Percentiles rank a stretch among this genome's conserved stretches.
phyloP scores from a whole-genome alignment of 2,113 vertebrate genomes.

The Lates calcarifer region DNA sequence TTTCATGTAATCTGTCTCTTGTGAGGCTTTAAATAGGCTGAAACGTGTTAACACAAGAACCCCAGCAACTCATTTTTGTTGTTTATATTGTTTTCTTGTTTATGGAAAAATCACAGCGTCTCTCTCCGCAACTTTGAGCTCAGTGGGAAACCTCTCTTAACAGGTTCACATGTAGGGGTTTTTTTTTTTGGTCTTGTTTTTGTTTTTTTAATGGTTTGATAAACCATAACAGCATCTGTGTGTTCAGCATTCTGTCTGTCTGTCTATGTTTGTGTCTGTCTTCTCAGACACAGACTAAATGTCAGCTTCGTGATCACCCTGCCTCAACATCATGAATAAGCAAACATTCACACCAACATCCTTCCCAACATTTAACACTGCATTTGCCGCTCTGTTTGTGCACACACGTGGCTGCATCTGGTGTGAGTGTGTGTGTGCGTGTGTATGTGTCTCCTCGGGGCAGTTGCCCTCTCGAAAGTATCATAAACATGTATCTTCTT shows the following conservation, averaged over 20 bases:
- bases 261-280: background rate
- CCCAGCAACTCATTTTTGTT: background rate
- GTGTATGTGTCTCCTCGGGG: conserved; percentile 17
- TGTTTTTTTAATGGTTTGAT: background rate
- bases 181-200: background rate
- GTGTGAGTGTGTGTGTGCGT: conserved; percentile 23
- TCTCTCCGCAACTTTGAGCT: no score
- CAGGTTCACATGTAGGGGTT: no score
- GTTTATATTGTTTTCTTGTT: background rate
- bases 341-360: conserved; percentile 1
- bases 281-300: conserved; percentile 21
- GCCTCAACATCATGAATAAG: conserved; percentile 45
- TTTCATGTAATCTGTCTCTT: background rate
- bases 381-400: background rate
- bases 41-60: background rate
- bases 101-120: background rate
- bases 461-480: background rate
- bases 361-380: background rate
- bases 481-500: background rate
- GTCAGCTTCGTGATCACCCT: conserved; percentile 15
- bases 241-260: background rate
- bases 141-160: background rate
- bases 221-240: background rate
- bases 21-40: background rate
- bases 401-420: background rate